Evolutionary conservation across 2,797 vertebrate species (phyloP).

Genomic region (Perodicticus potto): DNA sequence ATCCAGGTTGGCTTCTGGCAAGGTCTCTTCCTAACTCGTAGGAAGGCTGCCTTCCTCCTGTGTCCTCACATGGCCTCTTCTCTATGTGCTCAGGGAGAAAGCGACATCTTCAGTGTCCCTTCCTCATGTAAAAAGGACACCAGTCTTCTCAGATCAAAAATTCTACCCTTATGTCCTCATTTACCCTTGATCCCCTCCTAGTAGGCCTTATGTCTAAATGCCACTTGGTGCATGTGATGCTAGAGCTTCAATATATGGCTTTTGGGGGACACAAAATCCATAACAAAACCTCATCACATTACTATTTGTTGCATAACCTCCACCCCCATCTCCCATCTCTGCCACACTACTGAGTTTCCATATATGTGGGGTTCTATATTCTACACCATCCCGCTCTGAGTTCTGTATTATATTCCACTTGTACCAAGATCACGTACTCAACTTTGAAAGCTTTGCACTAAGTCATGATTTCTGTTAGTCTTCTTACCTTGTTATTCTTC

Average conservation of each 20-base stretch:
- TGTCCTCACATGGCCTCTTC: not conserved
- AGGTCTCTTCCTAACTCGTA: not conserved
- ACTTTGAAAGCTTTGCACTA: not conserved
- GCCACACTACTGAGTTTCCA: not conserved
- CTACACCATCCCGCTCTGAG: not conserved
- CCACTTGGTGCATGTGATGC: not conserved
- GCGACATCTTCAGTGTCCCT: not conserved
- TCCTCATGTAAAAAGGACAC: not conserved
- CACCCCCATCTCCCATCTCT: not conserved
- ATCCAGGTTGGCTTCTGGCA: not conserved
- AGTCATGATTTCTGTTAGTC: conserved; percentile 34
- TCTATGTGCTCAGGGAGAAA: not conserved
- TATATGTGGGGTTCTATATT: not conserved
- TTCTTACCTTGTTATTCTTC: conserved; percentile 21
- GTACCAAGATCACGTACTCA: not conserved
- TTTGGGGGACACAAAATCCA: not conserved
- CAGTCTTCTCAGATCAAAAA: not conserved
- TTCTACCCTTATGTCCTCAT: not conserved
- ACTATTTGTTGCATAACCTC: not conserved
- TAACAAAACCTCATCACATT: not conserved
- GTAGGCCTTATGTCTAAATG: not conserved
- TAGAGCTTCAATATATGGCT: not conserved
- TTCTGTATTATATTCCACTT: not conserved
- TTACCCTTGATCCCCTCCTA: not conserved
- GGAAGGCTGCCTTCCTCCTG: not conserved